Evolutionary conservation across 2,113 vertebrate genomes (phyloP), one percentile per base, ranked within the genome.

Genomic region (Echinops telfairi): DNA sequence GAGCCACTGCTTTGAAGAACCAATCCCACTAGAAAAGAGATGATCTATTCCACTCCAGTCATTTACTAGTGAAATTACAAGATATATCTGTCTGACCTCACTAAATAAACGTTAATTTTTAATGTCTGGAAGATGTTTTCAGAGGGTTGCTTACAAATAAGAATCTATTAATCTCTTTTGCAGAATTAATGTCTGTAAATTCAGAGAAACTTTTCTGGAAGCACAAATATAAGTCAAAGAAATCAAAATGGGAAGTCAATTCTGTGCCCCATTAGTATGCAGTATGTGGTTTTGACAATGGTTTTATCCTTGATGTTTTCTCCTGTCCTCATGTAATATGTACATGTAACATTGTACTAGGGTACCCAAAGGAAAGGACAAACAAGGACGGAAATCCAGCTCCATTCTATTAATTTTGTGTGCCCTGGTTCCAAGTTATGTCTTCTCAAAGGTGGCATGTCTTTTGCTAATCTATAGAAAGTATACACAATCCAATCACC

Each of bases 161-260:
- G 73, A 81, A 76, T 92, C 0, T 2, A 33, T 68, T 88, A 68
- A 88, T 83, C 6, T 8, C 82, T 83, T 92, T 87, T 38, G 62
- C 9, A 27, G 22, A 11, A 88, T 77, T 88, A 88, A n/a, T 88
- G 29, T 88, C 2, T 53, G n/a, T 57, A 77, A 83, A 84, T 79
- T 36, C 38, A 38, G 62, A 79, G 6, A 43, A 79, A 60, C 31
- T 62, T 62, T 19, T 84, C 79, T 77, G 70, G 33, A 76, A 83
- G 22, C 70, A 62, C 31, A 83, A 58, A 40, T 29, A 40, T 58
- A 77, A 88, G 66, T 62, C 82, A 11, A 93, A 71, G 71, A 84
- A 93, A 83, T 84, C 60, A 84, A 85, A 15, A 73, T 22, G 14
- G 25, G n/a, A 71, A 70, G 36, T 79, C 64, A 85, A 93, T 85